Base-by-base conservation (phyloP, 23 tunicate species). In the Diplosoma virens region DNA sequence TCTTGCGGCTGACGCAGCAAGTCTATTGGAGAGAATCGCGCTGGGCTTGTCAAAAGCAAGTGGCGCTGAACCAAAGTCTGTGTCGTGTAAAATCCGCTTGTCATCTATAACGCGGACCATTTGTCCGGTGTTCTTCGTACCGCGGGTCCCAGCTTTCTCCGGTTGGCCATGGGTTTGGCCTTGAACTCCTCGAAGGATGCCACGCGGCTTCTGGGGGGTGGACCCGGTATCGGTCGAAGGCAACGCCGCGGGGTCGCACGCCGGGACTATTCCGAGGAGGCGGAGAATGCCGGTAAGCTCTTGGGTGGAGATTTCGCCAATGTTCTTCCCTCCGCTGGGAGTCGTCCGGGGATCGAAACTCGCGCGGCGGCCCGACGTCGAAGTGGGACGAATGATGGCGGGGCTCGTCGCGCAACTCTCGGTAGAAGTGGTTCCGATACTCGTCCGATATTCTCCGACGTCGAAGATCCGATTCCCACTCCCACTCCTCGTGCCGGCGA, bases 271-370 rank as follows among this genome's bases (percentile, higher is more conserved):
- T 72, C 78, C 78, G 61, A 48, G 61, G 32, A 7, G 69, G 34
- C 47, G 73, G n/a, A 41, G 73, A 3, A 29, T 64, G 83, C 41
- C 65, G 73, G 61, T 47, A 58, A 61, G 66, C 47, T 37, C 58
- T 60, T 73, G 25, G 36, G 61, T 46, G 60, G 2, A 34, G 52
- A 67, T 67, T 27, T 35, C 20, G 52, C 74, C 74, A 34, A 9
- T 18, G 25, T 35, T 67, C 74, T 35, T 67, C 74, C 21, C 52
- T 18, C 74, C 50, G 25, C 17, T 5, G 37, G 21, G 20, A 2
- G 45, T 63, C 27, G 5, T 27, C 29, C 14, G 66, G 20, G 63
- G 27, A 36, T 1, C 61, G 81, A 37, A 55, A 55, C 61, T 55
- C 61, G 25, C 25, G 22, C n/a, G 35, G 35, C 34, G 35, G 69